Conservation (phyloP, 2,113 vertebrate genomes). For the Pogona vitticeps region DNA sequence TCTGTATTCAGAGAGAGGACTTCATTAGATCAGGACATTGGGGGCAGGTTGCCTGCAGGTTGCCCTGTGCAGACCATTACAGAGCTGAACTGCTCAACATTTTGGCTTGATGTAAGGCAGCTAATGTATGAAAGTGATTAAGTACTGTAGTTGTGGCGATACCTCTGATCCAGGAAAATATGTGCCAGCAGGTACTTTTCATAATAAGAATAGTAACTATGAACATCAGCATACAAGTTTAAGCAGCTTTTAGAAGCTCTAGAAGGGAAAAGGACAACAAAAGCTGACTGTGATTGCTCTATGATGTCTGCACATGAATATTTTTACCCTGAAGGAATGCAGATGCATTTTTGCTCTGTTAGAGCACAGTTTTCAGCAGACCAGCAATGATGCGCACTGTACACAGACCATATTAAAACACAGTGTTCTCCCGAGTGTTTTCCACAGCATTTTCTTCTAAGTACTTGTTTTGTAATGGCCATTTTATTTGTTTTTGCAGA, state of each 20-base stretch:
- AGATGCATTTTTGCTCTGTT: conserved; percentile 78
- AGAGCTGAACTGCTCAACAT: neutral
- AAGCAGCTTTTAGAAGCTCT: conserved; percentile 63
- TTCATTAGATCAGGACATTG: neutral
- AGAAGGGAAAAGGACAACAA: conserved; percentile 59
- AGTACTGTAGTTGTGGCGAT: neutral
- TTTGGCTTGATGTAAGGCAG: neutral
- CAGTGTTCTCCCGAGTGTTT: conserved; percentile 69
- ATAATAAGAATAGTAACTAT: neutral
- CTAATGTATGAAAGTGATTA: neutral
- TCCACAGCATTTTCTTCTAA: conserved; percentile 74
- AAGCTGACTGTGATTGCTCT: conserved; percentile 62
- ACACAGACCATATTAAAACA: conserved; percentile 82
- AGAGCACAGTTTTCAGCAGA: conserved; percentile 68
- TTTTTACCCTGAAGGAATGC: conserved; percentile 77
- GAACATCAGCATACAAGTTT: conserved; percentile 27
- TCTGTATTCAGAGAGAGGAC: neutral
- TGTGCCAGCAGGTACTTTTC: neutral
- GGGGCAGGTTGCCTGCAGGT: neutral
- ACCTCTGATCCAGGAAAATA: neutral
- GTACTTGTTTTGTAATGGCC: conserved; percentile 76
- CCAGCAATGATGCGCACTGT: conserved; percentile 73
- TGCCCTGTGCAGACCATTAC: neutral
- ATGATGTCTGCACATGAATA: conserved; percentile 74
- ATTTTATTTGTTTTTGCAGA: conserved; percentile 75